Base-by-base conservation (phyloP, 2,797 vertebrate species). In the Sphenopsis melanotis region DNA sequence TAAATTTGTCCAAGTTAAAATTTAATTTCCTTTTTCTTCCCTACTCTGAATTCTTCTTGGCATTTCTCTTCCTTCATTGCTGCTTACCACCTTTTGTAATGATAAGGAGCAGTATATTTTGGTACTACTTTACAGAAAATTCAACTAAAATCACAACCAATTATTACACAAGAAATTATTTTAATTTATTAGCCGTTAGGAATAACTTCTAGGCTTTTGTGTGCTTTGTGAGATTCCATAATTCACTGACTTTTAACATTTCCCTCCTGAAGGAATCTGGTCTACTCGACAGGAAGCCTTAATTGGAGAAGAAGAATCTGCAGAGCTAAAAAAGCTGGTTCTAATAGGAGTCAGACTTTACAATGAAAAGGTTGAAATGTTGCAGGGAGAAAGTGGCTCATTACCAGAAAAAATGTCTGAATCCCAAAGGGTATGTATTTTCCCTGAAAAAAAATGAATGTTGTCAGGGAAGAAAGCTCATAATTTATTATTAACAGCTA, bases 201-300 rank as follows among this genome's bases (percentile, higher is more conserved):
- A 92, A 75, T 5, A 80, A 57, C 82, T 86, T 90, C 78, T 81
- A 85, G 84, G 36, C 39, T 92, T 90, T 78, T 91, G 60, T 85
- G 66, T 77, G 52, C 44, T 84, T 95, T 93, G 77, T 90, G 49
- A 70, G 88, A 78, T 83, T 95, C 46, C 79, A 69, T 95, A 94
- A 93, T 93, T 93, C 87, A 91, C 72, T 89, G 79, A 87, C 75
- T 93, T 95, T 87, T 95, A 95, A 88, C 79, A 92, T 91, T 94
- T 94, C 39, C 46, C 57, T 95, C 55, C 69, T 95, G 89, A 89
- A 95, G 61, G 55, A 94, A 76, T 91, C 81, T 88, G 52, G 50
- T 83, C 39, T 76, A 76, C 61, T 87, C 4, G 0, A 88, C 79
- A 94, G 82, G 89, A 95, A 93, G 47, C 76, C 66, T 94, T 95